Evolutionary conservation across 2,113 vertebrate species (phyloP), one percentile per base, ranked within the genome.

Genomic region (Centropus unirufus): DNA sequence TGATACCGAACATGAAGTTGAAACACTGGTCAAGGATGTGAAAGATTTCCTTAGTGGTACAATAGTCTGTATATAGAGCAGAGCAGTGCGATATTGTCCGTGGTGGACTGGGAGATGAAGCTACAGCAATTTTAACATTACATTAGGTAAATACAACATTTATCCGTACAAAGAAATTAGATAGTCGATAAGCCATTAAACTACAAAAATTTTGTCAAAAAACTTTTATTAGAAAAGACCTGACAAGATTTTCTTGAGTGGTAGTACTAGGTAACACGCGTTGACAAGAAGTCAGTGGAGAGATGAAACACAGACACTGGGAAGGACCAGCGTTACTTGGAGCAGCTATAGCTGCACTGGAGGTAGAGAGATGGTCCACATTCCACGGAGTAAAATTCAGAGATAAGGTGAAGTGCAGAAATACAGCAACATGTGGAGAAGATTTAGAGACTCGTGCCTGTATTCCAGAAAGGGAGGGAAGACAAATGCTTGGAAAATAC

Each of bases 21-120:
- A 59, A 64, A 70, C 12, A 11, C 19, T 14, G 19, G 32, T 36
- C 29, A 81, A 9, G 22, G 40, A 36, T n/a, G 14, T 59, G 26
- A 76, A 86, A 72, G 44, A 16, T 69, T 27, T 14, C 23, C 6
- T n/a, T 44, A 57, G 22, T 30, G 4, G 2, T 27, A 15, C 12
- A 14, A 9, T 9, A n/a, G 11, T 20, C 24, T 61, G 14, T 15
- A 51, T 12, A 22, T 11, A 46, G 49, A 55, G 24, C 29, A 49
- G 17, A 57, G 22, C 9, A 47, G 7, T 12, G 11, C 34, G 80
- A 64, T 59, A 72, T 5, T 27, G 14, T 21, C 18, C 67, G 9
- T 30, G 15, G 2, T 59, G 16, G 44, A n/a, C 5, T 47, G 21
- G 16, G 19, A 76, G 9, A 32, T 17, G 22, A 0, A 1, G 46